phyloP scores from a whole-genome alignment of 2,113 vertebrate genomes.

The Labeo rohita region DNA sequence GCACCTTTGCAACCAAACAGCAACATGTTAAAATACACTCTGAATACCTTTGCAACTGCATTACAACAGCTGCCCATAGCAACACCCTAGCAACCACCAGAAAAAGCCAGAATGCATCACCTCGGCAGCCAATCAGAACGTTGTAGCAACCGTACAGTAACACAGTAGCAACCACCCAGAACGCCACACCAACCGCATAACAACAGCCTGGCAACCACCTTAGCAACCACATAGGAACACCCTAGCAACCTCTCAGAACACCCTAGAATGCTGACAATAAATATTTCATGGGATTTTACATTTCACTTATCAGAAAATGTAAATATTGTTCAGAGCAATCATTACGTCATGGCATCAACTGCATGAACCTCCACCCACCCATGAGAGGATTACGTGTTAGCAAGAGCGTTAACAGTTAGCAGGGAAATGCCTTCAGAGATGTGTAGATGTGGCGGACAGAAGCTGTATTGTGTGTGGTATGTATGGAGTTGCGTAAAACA shows the following conservation, averaged over 20 bases:
- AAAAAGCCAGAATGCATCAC: too few relatives aligned
- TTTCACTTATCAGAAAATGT: background rate
- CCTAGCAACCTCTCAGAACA: background rate
- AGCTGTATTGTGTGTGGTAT: slow-evolving; percentile 41
- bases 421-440: slow-evolving; percentile 37
- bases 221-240: background rate
- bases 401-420: slow-evolving; percentile 2
- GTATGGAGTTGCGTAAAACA: slow-evolving; percentile 7
- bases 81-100: too few relatives aligned
- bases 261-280: background rate
- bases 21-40: too few relatives aligned
- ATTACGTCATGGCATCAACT: background rate
- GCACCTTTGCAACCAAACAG: too few relatives aligned
- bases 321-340: background rate
- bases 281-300: background rate
- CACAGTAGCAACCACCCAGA: background rate
- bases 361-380: background rate
- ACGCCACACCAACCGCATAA: background rate
- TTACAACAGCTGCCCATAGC: too few relatives aligned
- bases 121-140: background rate
- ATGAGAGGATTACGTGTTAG: slow-evolving; percentile 2
- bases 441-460: slow-evolving; percentile 42
- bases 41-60: too few relatives aligned
- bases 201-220: background rate
- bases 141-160: background rate